Evolutionary conservation across 2,888 invertebrate genomes (phyloP), one percentile per base, ranked within the genome.

Genomic region (Drosophila anomelani): DNA sequence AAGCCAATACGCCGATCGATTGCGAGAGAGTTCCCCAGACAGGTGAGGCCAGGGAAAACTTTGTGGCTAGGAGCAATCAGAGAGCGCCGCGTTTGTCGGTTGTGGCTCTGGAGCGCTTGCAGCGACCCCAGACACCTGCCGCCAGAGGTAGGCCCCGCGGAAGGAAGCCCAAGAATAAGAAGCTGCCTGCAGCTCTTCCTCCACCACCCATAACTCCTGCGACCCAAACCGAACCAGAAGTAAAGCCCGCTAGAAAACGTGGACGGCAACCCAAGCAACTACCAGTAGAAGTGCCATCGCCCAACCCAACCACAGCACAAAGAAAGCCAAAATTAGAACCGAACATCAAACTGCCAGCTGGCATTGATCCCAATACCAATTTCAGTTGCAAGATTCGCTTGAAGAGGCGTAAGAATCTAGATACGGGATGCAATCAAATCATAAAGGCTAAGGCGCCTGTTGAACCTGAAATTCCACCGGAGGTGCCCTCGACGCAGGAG

Each of bases 21-120:
- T 95, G 95, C 83, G 95, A 95, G 88, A 94, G 95, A 75, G 95
- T 96, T 26, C 95, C 96, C 1, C 94, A 94, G 91, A 93, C 94
- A 54, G 96, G 95, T 1, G 96, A 96, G 91, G 94, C 95, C 44
- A 94, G 94, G 79, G 94, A 94, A 46, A 94, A 94, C 74, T 96
- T 95, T 90, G 92, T 95, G 64, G 94, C 95, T 87, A 93, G 96
- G 17, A 90, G 88, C 59, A 93, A 67, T 66, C 83, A 80, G 57
- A 92, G 89, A 49, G 93, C 93, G 44, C 94, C 94, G 3, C 92
- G 94, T 4, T 90, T 95, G 10, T 94, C 95, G 8, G 94, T 95
- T 7, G 94, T 95, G 15, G 94, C 95, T 15, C 91, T 95, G 39
- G 95, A 95, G 88, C 94, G 94, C 74, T 88, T 95, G 67, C 95